A percentile compares a stretch with the other conserved stretches of the same genome.
Conservation (phyloP, 2,797 vertebrate genomes). For the Iguana delicatissima region DNA sequence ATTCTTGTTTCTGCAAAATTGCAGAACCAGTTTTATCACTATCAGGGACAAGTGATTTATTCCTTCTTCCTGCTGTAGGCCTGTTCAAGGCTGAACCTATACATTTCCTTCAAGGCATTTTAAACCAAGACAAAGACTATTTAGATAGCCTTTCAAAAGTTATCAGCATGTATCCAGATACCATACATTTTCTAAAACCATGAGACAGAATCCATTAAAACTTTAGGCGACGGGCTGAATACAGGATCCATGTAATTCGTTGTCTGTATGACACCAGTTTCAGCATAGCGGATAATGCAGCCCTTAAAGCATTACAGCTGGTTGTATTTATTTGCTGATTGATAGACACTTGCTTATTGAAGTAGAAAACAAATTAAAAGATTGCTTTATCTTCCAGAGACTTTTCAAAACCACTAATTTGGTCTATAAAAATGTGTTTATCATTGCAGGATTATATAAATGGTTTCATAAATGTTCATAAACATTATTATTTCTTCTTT, state of each 20-base stretch:
- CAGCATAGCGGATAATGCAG: neutral
- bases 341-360: neutral
- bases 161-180: neutral
- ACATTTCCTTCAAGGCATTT: neutral
- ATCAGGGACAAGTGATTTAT: neutral
- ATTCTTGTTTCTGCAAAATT: neutral
- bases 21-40: neutral
- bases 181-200: neutral
- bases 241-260: neutral
- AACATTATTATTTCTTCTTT: constrained; percentile 3
- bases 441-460: neutral
- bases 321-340: neutral
- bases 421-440: no score
- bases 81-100: neutral
- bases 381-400: neutral
- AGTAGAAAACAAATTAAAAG: neutral
- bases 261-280: neutral
- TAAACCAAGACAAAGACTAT: neutral
- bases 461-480: neutral
- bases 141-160: neutral
- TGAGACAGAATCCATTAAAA: neutral
- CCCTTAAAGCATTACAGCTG: neutral
- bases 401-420: neutral
- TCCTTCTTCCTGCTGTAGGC: no score
- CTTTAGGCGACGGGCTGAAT: neutral